phyloP scores from a whole-genome alignment of 2,888 invertebrate species.

The Rugalucina vietnamica region DNA sequence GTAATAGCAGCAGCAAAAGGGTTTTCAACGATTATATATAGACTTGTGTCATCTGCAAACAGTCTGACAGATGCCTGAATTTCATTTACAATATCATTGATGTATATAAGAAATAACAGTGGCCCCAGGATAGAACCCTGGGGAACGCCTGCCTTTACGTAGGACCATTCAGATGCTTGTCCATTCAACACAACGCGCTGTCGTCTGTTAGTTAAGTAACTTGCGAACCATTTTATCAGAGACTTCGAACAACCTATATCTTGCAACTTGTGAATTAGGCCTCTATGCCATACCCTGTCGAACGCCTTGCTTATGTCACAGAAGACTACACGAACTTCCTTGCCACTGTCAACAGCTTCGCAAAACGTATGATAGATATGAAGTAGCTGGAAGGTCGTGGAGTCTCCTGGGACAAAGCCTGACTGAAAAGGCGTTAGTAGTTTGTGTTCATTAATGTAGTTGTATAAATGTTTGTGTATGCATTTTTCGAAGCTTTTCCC shows the following conservation, averaged over 20 bases:
- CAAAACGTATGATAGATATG: background rate
- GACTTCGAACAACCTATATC: background rate
- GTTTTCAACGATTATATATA: no score
- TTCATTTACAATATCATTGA: background rate
- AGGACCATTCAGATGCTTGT: background rate
- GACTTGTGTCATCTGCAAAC: no score
- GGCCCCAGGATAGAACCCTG: background rate
- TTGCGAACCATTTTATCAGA: background rate
- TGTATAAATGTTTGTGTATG: conserved; percentile 19
- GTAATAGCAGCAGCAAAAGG: no score
- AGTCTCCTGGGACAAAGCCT: conserved; percentile 6
- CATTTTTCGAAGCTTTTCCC: conserved; percentile 21
- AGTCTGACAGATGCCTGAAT: no score
- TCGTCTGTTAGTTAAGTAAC: background rate
- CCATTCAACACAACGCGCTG: background rate
- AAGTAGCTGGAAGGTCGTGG: background rate
- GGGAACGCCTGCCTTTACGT: background rate
- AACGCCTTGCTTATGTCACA: conserved; percentile 1
- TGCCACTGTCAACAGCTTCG: background rate
- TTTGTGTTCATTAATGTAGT: background rate
- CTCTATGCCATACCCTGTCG: background rate
- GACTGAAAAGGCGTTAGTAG: background rate
- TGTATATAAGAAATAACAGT: background rate
- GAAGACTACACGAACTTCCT: conserved; percentile 2
- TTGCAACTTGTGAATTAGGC: background rate